Conservation (phyloP, 1,140 invertebrate genomes). For the Zaprionus vittiger region DNA sequence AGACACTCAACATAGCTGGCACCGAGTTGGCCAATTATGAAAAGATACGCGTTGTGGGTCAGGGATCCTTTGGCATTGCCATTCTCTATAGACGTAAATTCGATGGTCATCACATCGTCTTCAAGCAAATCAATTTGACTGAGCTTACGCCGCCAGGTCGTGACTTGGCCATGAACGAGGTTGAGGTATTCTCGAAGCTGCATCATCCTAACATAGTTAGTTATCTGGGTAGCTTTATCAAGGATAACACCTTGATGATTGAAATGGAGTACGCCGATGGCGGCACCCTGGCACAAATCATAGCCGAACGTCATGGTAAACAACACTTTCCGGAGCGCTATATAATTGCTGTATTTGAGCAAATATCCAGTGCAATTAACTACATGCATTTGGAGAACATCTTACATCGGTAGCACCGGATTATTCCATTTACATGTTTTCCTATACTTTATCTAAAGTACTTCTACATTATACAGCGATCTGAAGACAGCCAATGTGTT, state of each 20-base stretch:
- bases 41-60: constrained; percentile 75
- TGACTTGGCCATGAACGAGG: constrained; percentile 91
- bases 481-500: constrained; percentile 92
- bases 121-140: constrained; percentile 91
- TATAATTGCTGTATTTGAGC: constrained; percentile 88
- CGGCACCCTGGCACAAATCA: constrained; percentile 89
- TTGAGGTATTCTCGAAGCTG: constrained; percentile 89
- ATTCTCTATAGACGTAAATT: constrained; percentile 88
- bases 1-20: constrained; percentile 51
- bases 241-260: constrained; percentile 90
- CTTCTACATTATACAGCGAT: constrained; percentile 85
- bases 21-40: constrained; percentile 77
- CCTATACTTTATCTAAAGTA: not conserved
- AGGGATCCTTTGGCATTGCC: constrained; percentile 90
- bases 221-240: constrained; percentile 91
- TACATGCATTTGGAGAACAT: constrained; percentile 91
- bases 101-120: constrained; percentile 89
- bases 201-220: constrained; percentile 91
- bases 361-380: constrained; percentile 89
- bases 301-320: constrained; percentile 85
- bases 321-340: constrained; percentile 86
- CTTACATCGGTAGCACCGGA: constrained; percentile 87
- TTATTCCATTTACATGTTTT: not conserved
- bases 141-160: constrained; percentile 89
- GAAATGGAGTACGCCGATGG: constrained; percentile 94